Evolutionary conservation across 2,888 invertebrate species (phyloP), one percentile per base, ranked within the genome.

Genomic region (Tiliacea aurago): DNA sequence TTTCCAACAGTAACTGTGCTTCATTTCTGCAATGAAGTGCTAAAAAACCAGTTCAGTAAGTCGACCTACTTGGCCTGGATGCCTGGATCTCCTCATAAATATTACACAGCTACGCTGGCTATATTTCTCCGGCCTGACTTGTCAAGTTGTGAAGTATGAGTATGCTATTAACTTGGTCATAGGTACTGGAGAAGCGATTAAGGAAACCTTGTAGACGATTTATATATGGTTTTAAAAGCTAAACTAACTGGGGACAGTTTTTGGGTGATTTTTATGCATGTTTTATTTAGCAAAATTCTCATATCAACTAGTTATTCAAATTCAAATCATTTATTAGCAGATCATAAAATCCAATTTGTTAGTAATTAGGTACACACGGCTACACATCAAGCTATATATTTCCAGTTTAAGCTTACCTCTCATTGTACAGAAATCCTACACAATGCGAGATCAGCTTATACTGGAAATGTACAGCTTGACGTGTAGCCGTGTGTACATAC

Each of bases 1-100:
- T 80, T 76, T 70, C 33, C 61, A 71, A 84, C 76, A n/a, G 49
- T 58, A 66, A 83, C 72, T 49, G 45, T 66, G n/a, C 73, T 78
- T 56, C 51, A 37, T 47, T 45, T 63, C 45, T 62, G 78, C 78
- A 66, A 55, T 62, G 20, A 70, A 76, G 67, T 47, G 53, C 45
- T 47, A 49, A 70, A 80, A 72, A 80, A 69, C 73, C 47, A 28
- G 28, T 45, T 15, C 33, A 45, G 43, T 13, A 11, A 62, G 49
- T 55, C 62, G 76, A 79, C 81, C 81, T 37, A 80, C 51, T 83
- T 79, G 13, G 7, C 9, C 23, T 67, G 37, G 55, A 37, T 43
- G 28, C 5, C 41, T 41, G n/a, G 28, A 43, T 43, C 45, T 67
- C 41, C 63, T 75, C 70, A 64, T 83, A 81, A 84, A 84, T 78